Evolutionary conservation across 2,888 invertebrate genomes (phyloP), one percentile per base, ranked within the genome.

Genomic region (Anodontia alba): DNA sequence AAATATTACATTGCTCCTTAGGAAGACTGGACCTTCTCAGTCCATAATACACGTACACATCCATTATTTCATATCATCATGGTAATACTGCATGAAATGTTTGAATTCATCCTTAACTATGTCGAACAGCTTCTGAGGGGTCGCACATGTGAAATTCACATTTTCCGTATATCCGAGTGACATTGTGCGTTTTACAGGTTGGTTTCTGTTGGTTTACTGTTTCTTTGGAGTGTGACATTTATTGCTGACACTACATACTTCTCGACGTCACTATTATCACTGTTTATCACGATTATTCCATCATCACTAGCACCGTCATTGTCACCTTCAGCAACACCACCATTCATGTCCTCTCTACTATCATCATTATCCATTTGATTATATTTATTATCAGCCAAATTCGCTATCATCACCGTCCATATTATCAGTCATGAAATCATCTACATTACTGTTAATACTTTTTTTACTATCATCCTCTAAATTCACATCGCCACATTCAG

Each of bases 131-230:
- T 43, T 62, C 23, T 23, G 23, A 17, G 42, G 42, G 23, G 42
- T 23, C 12, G 33, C 68, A 23, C 26, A 38, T 7, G 23, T 43
- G 2, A 68, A 3, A 43, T 68, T 68, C 10, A 68, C 43, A 29
- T 38, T 68, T 23, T 68, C 68, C 23, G 68, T 68, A 42, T 43
- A 43, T 2, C 68, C 68, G 2, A 68, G 15, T 7, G 68, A 68
- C n/a, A 43, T 43, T 17, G 68, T 26, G 5, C 38, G 1, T 42
- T 68, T 68, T 42, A 68, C 68, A 26, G 38, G 23, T 26, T 12
- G 26, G 1, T 42, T 23, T 38, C 20, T 1, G 42, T 23, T 43
- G 42, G 1, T 17, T 68, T 68, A 5, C 23, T 29, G 20, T 38
- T 68, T 23, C 68, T n/a, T 43, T 68, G 68, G 1, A 68, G 26